Percentiles rank a stretch among this genome's conserved stretches.
Conservation (phyloP, 2,113 vertebrate species). For the Apodemus speciosus region DNA sequence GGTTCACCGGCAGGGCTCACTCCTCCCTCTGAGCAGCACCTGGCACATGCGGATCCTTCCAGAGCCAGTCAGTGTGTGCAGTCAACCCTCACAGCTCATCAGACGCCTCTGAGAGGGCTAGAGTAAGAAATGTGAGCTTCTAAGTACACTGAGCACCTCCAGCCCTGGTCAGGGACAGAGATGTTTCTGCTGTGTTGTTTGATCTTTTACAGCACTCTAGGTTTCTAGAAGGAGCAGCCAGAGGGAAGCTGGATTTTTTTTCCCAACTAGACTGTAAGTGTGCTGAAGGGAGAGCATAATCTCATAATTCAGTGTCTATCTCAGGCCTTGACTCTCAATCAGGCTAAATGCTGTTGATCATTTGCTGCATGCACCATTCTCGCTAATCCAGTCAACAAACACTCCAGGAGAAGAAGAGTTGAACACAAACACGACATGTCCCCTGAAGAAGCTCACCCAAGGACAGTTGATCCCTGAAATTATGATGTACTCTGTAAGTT, state of each 20-base stretch:
- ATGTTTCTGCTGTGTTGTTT: background rate
- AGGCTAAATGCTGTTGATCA: background rate
- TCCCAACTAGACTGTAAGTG: conserved; percentile 1
- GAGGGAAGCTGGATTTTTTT: background rate
- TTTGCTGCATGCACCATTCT: background rate
- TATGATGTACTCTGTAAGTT: background rate
- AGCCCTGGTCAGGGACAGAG: background rate
- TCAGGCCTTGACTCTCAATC: background rate
- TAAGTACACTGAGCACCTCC: background rate
- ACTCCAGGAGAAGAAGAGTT: background rate
- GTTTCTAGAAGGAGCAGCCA: background rate
- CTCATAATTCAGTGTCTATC: background rate
- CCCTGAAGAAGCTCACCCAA: background rate
- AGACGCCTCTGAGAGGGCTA: background rate
- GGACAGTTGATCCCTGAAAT: background rate
- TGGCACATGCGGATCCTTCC: background rate
- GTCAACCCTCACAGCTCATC: background rate
- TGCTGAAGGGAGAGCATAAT: background rate
- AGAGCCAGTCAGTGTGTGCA: background rate
- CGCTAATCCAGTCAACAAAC: background rate
- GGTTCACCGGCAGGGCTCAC: background rate
- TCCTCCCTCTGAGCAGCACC: background rate
- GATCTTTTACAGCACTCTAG: background rate
- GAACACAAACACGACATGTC: background rate
- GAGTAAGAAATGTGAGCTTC: background rate